Evolutionary conservation across 2,888 invertebrate species (phyloP).

Genomic region (Apamea epomidion): DNA sequence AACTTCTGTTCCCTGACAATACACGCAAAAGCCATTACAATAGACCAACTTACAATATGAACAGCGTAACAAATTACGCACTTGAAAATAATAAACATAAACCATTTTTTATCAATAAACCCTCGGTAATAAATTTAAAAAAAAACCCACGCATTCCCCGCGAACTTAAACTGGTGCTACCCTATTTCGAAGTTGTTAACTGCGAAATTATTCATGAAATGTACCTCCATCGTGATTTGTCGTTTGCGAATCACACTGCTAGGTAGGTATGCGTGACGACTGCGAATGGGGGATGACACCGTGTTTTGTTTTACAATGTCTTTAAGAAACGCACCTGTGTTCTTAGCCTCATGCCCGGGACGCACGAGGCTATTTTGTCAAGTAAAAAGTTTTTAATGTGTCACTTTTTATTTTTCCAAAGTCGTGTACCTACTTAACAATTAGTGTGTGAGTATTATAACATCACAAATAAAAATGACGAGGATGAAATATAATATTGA

Average conservation of each 20-base stretch:
- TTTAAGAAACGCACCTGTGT: constrained; percentile 21
- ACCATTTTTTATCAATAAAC: constrained; percentile 48
- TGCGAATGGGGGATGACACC: constrained; percentile 21
- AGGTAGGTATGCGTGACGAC: constrained; percentile 35
- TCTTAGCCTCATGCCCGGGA: neutral
- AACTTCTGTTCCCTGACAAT: neutral
- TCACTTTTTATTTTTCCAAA: too few relatives aligned
- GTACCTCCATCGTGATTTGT: constrained; percentile 63
- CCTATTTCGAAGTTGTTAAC: constrained; percentile 50
- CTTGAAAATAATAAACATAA: constrained; percentile 25
- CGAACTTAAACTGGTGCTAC: constrained; percentile 54
- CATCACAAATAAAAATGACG: too few relatives aligned
- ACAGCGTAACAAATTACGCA: constrained; percentile 2
- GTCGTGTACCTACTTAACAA: too few relatives aligned
- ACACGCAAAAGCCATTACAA: constrained; percentile 1
- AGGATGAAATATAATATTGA: too few relatives aligned
- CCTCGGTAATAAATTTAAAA: constrained; percentile 39
- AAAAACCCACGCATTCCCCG: constrained; percentile 30
- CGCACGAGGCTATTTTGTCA: neutral
- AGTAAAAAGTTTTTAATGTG: too few relatives aligned
- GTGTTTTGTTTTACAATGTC: constrained; percentile 54
- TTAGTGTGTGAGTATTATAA: too few relatives aligned
- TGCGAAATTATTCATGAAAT: constrained; percentile 67
- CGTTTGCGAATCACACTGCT: constrained; percentile 50
- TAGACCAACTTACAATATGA: neutral